These are phyloP conservation scores for Idaea aversata DNA, from an alignment of 2,888 invertebrate species.

Conservation along the genomic window DNA sequence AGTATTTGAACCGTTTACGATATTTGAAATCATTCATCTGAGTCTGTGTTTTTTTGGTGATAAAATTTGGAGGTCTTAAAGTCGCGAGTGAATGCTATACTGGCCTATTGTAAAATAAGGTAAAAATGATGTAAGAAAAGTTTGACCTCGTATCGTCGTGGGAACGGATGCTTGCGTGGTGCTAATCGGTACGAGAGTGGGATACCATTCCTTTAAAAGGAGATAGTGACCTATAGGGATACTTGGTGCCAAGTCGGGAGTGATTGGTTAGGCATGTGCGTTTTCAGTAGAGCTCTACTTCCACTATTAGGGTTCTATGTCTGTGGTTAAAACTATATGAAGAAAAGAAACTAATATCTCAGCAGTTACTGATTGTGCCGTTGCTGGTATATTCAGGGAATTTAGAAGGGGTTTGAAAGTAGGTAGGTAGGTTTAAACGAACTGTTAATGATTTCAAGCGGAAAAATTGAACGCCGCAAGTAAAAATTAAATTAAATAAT, in stretches of 20 bases:
- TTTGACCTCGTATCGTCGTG: background rate
- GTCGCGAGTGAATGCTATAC: background rate
- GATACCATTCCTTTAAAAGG: background rate
- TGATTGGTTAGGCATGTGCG: background rate
- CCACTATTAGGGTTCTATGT: background rate
- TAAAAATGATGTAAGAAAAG: background rate
- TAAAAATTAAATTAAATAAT: background rate
- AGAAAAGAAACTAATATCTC: background rate
- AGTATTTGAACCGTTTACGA: background rate
- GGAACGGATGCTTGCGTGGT: conserved; percentile 1
- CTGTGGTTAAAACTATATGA: background rate
- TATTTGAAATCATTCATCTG: background rate
- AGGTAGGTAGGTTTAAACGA: background rate
- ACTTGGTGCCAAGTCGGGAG: background rate
- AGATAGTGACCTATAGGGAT: background rate
- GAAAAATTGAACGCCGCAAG: background rate
- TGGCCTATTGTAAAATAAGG: background rate
- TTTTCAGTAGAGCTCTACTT: background rate
- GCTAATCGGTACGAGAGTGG: background rate
- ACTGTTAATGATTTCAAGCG: background rate
- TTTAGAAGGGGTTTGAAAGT: background rate
- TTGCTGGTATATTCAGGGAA: background rate
- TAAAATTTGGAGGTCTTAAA: background rate
- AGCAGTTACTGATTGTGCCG: background rate
- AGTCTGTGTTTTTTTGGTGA: background rate